Conservation (phyloP, 2,113 vertebrate species). For the Sinocyclocheilus anshuiensis region DNA sequence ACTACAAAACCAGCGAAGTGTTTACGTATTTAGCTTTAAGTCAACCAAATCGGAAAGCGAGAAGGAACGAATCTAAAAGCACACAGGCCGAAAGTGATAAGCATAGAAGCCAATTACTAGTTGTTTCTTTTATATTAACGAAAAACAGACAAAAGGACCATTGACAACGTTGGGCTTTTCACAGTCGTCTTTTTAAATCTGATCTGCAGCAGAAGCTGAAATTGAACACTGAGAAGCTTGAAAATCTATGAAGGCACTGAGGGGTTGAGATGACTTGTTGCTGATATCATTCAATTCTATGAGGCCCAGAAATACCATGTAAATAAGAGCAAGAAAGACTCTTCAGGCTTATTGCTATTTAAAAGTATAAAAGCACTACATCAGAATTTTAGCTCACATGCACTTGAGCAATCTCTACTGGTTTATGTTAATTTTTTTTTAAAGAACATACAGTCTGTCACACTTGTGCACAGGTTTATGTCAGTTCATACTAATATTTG, state of each 20-base stretch:
- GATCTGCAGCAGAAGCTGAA: conserved; percentile 42
- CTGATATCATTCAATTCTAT: conserved; percentile 43
- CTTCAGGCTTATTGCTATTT: neutral
- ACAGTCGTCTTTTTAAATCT: conserved; percentile 8
- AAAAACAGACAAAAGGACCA: conserved; percentile 28
- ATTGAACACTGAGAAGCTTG: conserved; percentile 46
- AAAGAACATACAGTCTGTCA: neutral
- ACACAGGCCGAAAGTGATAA: neutral
- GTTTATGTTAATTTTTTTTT: neutral
- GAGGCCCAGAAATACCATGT: conserved; percentile 14
- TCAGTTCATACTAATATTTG: neutral
- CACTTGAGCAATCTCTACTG: neutral
- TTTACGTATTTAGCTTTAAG: conserved; percentile 63
- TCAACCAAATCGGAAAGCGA: conserved; percentile 12
- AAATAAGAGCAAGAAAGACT: neutral
- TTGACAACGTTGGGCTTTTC: conserved; percentile 40
- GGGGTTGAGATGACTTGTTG: conserved; percentile 38
- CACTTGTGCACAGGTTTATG: neutral
- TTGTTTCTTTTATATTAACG: neutral
- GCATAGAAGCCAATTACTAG: conserved; percentile 1
- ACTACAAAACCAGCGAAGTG: conserved; percentile 71
- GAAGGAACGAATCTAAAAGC: neutral
- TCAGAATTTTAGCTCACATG: neutral
- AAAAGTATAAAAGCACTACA: neutral
- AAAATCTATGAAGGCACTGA: conserved; percentile 49